Evolutionary conservation across 1,140 invertebrate species (phyloP), one percentile per base, ranked within the genome.

Genomic region (Lutraria rhynchaena): DNA sequence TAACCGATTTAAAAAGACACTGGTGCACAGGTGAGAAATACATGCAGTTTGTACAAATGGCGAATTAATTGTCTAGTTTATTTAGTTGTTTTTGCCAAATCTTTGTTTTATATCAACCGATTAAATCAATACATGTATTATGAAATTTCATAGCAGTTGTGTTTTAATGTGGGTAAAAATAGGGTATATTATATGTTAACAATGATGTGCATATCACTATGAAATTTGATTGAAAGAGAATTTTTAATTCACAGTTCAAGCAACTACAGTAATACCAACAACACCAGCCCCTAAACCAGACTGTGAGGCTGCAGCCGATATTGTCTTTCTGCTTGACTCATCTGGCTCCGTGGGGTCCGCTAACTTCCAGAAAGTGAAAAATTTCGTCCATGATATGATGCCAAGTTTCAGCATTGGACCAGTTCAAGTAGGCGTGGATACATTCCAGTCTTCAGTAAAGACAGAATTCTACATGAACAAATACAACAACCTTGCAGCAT

Each of bases 271-370:
- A 80, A 84, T 35, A 44, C 86, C 44, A 51, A 65, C 58, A 33
- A 85, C 49, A n/a, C 86, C 46, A 19, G 83, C 58, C 78, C 86
- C 46, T 67, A 89, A 78, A 85, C 81, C 82, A 71, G 80, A 63
- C 41, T 87, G 86, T 81, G 82, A 82, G 15, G 75, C 77, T 19
- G 46, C 84, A 57, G 86, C 87, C 4, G 88, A 89, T 61, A 85
- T 89, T 58, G 83, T 88, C 15, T 88, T 89, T 83, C 78, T 89
- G 7, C 69, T 89, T 27, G 88, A 89, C 57, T 86, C 86, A 0
- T 89, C 88, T 17, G 85, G 84, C n/a, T 88, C 87, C 51, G 87
- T 89, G 13, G 85, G 86, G 15, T 27, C 71, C 4, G 51, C 51
- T 35, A 88, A 89, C 73, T 89, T 89, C 83, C 71, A 85, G 69